phyloP scores from a whole-genome alignment of 2,888 invertebrate genomes.

The Drosophila hamatofila region DNA sequence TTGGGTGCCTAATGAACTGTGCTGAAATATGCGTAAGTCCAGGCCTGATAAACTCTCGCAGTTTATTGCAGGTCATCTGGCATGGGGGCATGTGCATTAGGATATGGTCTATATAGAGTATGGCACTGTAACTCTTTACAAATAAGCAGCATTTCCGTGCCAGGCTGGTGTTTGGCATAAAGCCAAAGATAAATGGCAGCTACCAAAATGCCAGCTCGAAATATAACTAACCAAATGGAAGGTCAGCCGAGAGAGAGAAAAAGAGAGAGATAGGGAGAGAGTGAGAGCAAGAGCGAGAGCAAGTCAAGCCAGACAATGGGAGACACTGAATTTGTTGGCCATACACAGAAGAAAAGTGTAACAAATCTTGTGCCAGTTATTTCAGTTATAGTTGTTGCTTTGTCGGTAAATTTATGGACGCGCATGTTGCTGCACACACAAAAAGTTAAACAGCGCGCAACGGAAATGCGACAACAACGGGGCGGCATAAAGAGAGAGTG shows the following conservation, averaged over 20 bases:
- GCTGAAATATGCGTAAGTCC: conserved; percentile 48
- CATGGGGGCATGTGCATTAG: conserved; percentile 32
- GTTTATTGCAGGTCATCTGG: conserved; percentile 71
- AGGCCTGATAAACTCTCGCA: conserved; percentile 60
- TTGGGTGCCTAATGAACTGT: conserved; percentile 64
- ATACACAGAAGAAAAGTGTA: conserved; percentile 50
- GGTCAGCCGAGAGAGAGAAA: conserved; percentile 44
- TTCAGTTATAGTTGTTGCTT: conserved; percentile 51
- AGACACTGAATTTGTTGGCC: conserved; percentile 37
- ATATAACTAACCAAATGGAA: conserved; percentile 62
- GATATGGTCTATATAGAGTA: conserved; percentile 28
- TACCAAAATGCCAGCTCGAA: conserved; percentile 71
- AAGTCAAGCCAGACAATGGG: conserved; percentile 18
- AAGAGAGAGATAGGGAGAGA: background rate
- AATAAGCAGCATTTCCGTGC: conserved; percentile 77
- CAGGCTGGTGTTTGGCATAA: conserved; percentile 73
- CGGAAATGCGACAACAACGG: conserved; percentile 74
- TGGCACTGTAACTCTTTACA: conserved; percentile 67
- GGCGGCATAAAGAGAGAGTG: background rate
- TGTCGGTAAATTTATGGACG: conserved; percentile 72
- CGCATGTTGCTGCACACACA: conserved; percentile 79
- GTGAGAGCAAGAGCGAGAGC: background rate
- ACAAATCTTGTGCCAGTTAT: conserved; percentile 71
- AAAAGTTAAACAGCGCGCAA: conserved; percentile 81
- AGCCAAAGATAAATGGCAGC: conserved; percentile 78